A percentile compares a stretch with the other conserved stretches of the same genome.
Evolutionary conservation across 1,140 invertebrate species (phyloP).

Genomic region (Nephotettix cincticeps): DNA sequence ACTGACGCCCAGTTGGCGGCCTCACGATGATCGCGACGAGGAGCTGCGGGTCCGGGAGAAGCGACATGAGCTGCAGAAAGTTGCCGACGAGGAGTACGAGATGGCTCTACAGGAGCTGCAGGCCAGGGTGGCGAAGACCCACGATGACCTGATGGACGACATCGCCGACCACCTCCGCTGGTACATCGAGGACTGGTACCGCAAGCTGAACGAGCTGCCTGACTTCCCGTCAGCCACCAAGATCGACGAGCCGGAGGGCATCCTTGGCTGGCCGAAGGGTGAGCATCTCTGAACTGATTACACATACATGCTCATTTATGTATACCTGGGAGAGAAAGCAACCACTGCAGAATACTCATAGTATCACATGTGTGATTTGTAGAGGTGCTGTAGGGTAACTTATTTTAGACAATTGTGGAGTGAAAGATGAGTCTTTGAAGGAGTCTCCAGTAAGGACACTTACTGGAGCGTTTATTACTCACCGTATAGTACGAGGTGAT

Average conservation of each 20-base stretch:
- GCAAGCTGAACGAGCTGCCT: slow-evolving; percentile 9
- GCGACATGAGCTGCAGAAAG: neutral
- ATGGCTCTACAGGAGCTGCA: neutral
- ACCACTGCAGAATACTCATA: too few relatives aligned
- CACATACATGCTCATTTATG: too few relatives aligned
- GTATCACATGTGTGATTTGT: too few relatives aligned
- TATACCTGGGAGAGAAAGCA: too few relatives aligned
- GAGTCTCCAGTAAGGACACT: too few relatives aligned
- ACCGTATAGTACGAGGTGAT: too few relatives aligned
- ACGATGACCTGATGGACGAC: neutral
- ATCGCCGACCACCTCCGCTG: slow-evolving; percentile 20
- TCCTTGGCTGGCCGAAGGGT: slow-evolving; percentile 13
- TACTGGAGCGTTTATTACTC: too few relatives aligned
- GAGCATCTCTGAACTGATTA: too few relatives aligned
- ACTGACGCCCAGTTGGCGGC: slow-evolving; percentile 9
- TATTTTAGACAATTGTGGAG: too few relatives aligned
- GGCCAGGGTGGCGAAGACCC: neutral
- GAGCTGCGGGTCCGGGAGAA: neutral
- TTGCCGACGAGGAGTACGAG: neutral
- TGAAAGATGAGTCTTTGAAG: too few relatives aligned
- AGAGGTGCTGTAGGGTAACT: too few relatives aligned
- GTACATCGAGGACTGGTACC: slow-evolving; percentile 24
- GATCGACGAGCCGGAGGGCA: neutral
- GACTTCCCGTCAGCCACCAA: neutral
- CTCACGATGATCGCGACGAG: neutral